Evolutionary conservation across 2,797 vertebrate genomes (phyloP).

Genomic region (Crenuchus spilurus): DNA sequence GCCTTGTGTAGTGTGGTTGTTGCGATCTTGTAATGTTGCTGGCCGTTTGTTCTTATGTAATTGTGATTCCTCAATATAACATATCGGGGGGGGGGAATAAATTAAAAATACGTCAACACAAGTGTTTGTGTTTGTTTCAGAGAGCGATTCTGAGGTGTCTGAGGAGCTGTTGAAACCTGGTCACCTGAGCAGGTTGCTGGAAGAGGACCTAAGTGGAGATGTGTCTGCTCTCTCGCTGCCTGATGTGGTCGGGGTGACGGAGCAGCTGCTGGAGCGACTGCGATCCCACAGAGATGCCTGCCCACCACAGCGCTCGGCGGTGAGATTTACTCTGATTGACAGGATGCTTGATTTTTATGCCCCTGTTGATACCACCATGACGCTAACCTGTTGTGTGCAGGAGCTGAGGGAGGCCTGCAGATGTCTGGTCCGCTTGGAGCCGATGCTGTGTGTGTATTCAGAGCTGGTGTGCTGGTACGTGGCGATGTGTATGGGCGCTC

Average conservation of each 20-base stretch:
- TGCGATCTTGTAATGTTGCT: too few species aligned
- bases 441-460: conserved; percentile 86
- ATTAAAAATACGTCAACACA: neutral
- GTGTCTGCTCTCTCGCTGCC: conserved; percentile 81
- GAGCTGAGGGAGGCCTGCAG: conserved; percentile 82
- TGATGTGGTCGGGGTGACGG: conserved; percentile 73
- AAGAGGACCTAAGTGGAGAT: conserved; percentile 84
- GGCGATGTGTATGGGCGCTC: conserved; percentile 83
- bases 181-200: conserved; percentile 86
- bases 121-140: conserved; percentile 44
- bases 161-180: conserved; percentile 81
- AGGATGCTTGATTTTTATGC: neutral
- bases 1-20: too few species aligned
- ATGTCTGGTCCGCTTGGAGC: conserved; percentile 83
- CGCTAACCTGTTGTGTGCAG: conserved; percentile 64
- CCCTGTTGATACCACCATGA: neutral
- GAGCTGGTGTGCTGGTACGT: conserved; percentile 89
- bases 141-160: conserved; percentile 56
- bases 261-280: conserved; percentile 80
- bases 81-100: too few species aligned
- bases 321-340: conserved; percentile 56
- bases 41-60: too few species aligned
- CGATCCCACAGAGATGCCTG: conserved; percentile 81
- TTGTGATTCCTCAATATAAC: too few species aligned
- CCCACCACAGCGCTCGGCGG: conserved; percentile 78